Evolutionary conservation across 2,113 vertebrate genomes (phyloP).

Genomic region (Corydoras maculifer): DNA sequence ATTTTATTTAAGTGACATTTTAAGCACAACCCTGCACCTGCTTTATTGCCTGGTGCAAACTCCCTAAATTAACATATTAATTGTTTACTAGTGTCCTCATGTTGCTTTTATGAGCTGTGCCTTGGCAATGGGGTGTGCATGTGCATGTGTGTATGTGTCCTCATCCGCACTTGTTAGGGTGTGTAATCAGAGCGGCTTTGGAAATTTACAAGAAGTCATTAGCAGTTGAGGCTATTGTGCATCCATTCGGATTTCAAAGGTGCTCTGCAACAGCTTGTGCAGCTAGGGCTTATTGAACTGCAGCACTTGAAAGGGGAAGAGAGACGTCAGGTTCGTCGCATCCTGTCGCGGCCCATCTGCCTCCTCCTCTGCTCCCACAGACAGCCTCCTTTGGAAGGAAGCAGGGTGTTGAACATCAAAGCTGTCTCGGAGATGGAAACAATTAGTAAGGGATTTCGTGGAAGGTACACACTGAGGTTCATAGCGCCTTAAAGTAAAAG

Average conservation of each 20-base stretch:
- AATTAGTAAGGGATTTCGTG: constrained; percentile 67
- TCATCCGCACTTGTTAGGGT: constrained; percentile 46
- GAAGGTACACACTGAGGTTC: constrained; percentile 53
- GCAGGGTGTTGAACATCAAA: constrained; percentile 73
- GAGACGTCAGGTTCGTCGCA: constrained; percentile 70
- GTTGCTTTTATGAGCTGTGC: constrained; percentile 48
- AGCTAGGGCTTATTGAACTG: constrained; percentile 69
- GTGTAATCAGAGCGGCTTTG: constrained; percentile 65
- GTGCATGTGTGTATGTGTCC: constrained; percentile 36
- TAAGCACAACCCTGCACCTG: constrained; percentile 39
- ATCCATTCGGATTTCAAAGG: constrained; percentile 70
- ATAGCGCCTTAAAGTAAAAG: constrained; percentile 36
- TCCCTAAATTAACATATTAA: constrained; percentile 61
- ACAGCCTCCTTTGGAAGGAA: constrained; percentile 65
- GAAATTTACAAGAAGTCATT: constrained; percentile 75
- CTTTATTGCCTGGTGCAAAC: constrained; percentile 36
- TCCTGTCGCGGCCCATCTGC: constrained; percentile 74
- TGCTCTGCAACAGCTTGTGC: constrained; percentile 74
- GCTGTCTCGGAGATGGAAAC: constrained; percentile 69
- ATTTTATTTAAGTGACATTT: constrained; percentile 16
- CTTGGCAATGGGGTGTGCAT: constrained; percentile 34
- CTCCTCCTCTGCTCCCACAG: constrained; percentile 60
- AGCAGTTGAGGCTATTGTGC: constrained; percentile 74
- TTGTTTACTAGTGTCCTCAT: constrained; percentile 57
- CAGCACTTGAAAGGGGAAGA: constrained; percentile 73